Evolutionary conservation across 2,888 invertebrate genomes (phyloP), one percentile per base, ranked within the genome.

Genomic region (Drosophila tanythrix): DNA sequence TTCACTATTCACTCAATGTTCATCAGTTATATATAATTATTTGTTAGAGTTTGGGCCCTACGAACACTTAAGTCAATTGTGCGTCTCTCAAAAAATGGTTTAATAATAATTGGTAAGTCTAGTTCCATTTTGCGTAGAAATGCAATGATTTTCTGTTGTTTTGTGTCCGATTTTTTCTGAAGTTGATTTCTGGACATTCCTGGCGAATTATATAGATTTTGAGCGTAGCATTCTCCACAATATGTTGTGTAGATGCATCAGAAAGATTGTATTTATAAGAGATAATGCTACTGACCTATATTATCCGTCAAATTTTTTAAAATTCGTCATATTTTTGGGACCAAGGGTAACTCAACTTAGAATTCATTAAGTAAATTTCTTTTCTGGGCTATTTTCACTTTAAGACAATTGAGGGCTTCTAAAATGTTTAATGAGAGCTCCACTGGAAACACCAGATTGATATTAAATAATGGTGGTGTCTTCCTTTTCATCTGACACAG

Each of bases 101-200:
- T 38, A n/a, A 8, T 3, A 18, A 18, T n/a, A 38, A 38, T 38
- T n/a, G 1, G 18, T n/a, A 8, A 18, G n/a, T 40, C 8, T n/a
- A 38, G 8, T 10, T 40, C n/a, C 38, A 38, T 11, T n/a, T 8
- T 38, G 38, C n/a, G 1, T n/a, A 18, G 0, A 38, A 38, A 38
- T 38, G 36, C 18, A 36, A 18, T 38, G 18, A 8, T 40, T 40
- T n/a, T 40, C 8, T n/a, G 18, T 0, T 31, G 3, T 3, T 10
- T 40, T n/a, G 3, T n/a, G 3, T n/a, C 3, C 1, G 0, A n/a
- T 3, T 40, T 40, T 38, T 0, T n/a, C n/a, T n/a, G n/a, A 1
- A n/a, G n/a, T n/a, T 38, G 8, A 8, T 18, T n/a, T n/a, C n/a
- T 0, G 38, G n/a, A n/a, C 18, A n/a, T 8, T 38, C 3, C n/a